Evolutionary conservation across 2,113 vertebrate species (phyloP), one percentile per base, ranked within the genome.

Genomic region (Nothobranchius furzeri): DNA sequence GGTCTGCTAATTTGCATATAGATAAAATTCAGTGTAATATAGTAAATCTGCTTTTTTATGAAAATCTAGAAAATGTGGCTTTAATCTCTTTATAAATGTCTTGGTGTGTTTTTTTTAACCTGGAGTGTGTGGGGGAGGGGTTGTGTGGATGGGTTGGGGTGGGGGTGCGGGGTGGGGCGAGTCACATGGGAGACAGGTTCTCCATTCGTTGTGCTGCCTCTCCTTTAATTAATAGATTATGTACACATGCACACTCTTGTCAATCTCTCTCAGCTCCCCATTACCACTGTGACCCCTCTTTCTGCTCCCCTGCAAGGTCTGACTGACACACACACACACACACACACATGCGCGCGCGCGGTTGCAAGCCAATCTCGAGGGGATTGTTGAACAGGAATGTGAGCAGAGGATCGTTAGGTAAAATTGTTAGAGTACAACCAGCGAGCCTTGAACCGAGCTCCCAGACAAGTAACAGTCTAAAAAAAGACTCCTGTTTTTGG

Each of bases 181-280:
- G 85, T 92, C 86, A 86, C 81, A 81, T 76, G 87, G 83, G 68
- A 91, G 78, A 93, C 93, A 87, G 81, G 91, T 86, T 87, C 91
- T 81, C 84, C 85, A 88, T 90, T 15, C n/a, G 85, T 91, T 90
- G 84, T 87, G 72, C 67, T 63, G 89, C 92, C 91, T 90, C 13
- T 42, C 90, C 92, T 94, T 94, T 96, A 96, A 96, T 96, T 95
- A 96, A 96, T 94, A 93, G 92, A 95, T 95, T 94, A 95, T 95
- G 95, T 96, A 95, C 94, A 95, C 92, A 89, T 91, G 92, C 95
- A 95, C 94, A 94, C 89, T 92, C 90, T 92, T 91, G 92, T 89
- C 92, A 93, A 90, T 91, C 92, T 90, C 89, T 90, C 92, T 92
- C 93, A 92, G 93, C 90, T 91, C 93, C 93, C 91, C 91, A 93